phyloP scores from a whole-genome alignment of 1,140 invertebrate genomes.

The Aphelenchoides avenae region DNA sequence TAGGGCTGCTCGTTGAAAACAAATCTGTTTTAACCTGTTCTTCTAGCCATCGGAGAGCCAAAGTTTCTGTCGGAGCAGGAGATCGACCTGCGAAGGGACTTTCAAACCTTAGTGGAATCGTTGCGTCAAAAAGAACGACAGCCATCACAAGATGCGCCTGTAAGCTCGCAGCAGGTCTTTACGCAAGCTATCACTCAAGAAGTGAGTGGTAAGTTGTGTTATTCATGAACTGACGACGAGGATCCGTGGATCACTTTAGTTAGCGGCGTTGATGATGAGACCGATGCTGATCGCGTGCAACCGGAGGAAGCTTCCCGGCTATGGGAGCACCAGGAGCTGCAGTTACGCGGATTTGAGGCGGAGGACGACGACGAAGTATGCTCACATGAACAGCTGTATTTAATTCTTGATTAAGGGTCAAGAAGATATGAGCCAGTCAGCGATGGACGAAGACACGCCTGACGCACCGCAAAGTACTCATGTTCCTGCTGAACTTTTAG shows the following conservation, averaged over 20 bases:
- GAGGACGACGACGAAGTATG: conserved; percentile 1
- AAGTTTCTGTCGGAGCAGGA: conserved; percentile 2
- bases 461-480: neutral
- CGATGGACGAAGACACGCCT: neutral
- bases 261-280: conserved; percentile 1
- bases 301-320: neutral
- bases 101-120: conserved; percentile 6
- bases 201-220: no score
- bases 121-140: no score
- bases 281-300: neutral
- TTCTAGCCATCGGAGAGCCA: neutral
- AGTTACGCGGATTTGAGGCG: conserved; percentile 5
- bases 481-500: neutral
- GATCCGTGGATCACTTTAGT: neutral
- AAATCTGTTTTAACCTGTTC: neutral
- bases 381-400: neutral
- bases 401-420: no score
- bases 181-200: neutral
- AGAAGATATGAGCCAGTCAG: conserved; percentile 4
- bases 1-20: neutral
- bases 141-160: no score
- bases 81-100: neutral
- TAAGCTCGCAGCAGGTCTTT: neutral
- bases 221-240: neutral
- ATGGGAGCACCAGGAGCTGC: conserved; percentile 1